Percentiles rank a stretch among this genome's conserved stretches.
Evolutionary conservation across 2,888 invertebrate genomes (phyloP).

Genomic region (Bembecia ichneumoniformis): DNA sequence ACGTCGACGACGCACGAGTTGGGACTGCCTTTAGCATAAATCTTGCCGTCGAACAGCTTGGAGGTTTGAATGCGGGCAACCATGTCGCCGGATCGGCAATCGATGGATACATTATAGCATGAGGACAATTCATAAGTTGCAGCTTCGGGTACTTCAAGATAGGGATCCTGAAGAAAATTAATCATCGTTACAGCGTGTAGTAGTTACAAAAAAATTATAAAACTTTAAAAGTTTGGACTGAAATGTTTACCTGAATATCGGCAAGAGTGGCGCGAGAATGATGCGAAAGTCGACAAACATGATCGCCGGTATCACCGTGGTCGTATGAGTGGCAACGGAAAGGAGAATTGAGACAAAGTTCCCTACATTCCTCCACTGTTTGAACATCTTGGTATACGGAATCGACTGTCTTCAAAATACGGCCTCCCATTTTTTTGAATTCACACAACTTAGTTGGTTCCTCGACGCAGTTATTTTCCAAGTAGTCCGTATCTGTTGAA

Average conservation of each 20-base stretch:
- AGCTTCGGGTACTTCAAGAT: conserved; percentile 91
- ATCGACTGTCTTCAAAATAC: conserved; percentile 93
- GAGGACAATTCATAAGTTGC: conserved; percentile 93
- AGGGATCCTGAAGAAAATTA: conserved; percentile 78
- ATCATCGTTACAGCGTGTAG: conserved; percentile 1
- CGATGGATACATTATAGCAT: conserved; percentile 95
- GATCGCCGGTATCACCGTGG: conserved; percentile 93
- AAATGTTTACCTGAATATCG: conserved; percentile 80
- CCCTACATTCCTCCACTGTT: conserved; percentile 89
- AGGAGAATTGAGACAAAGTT: conserved; percentile 89
- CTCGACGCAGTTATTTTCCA: conserved; percentile 94
- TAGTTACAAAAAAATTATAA: not conserved
- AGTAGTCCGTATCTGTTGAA: conserved; percentile 77
- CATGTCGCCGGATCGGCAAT: conserved; percentile 94
- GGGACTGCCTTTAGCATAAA: conserved; percentile 94
- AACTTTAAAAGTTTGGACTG: not conserved
- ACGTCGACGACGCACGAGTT: conserved; percentile 94
- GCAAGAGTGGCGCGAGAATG: conserved; percentile 90
- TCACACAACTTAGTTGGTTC: conserved; percentile 95
- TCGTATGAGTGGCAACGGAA: conserved; percentile 94
- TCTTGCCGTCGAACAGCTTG: conserved; percentile 93
- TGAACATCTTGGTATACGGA: conserved; percentile 93
- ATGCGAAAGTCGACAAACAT: conserved; percentile 93
- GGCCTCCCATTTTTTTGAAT: conserved; percentile 90
- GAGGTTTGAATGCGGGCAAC: conserved; percentile 92